Base-by-base conservation (phyloP, 1,140 invertebrate genomes). In the Drosophila paulistorum region DNA sequence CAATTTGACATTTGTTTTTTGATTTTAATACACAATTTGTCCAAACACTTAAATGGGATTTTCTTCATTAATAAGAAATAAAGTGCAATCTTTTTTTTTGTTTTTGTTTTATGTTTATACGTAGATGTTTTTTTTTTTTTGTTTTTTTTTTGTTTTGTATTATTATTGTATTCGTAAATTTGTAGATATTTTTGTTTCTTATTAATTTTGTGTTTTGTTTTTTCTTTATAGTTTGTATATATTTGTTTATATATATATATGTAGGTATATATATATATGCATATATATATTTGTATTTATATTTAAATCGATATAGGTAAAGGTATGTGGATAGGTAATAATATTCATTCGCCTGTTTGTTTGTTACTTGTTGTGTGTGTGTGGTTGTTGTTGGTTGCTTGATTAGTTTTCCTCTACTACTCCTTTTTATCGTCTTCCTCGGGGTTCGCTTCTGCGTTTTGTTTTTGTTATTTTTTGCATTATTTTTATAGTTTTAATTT, bases 41-140 rank as follows among this genome's bases (percentile, higher is more conserved):
- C 89, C 84, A 91, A 91, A 90, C 89, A 91, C 79, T 91, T 89
- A 91, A 90, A 90, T 90, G 89, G 89, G 79, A 77, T 74, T 90
- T 85, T 77, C 80, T 89, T 90, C 79, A 90, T 77, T 90, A 90
- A 77, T 90, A 75, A 80, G 81, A 90, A 90, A 89, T 89, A 90
- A 90, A 74, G 86, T 90, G 85, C 86, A 79, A 77, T 85, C 66
- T 51, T 79, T 85, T 82, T 60, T 57, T 71, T 54, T 66, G 3
- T 69, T 64, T 58, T 76, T 68, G 67, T n/a, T 60, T 62, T 58
- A 61, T 66, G 48, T 57, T 60, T 79, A 79, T 81, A 79, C 65
- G 61, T 79, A 78, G 62, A 71, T 74, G 59, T 42, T 65, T 79
- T 76, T 65, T 72, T 76, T 72, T 76, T 77, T 77, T 39, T 42